Base-by-base conservation (phyloP, 2,888 invertebrate species). In the Paralinhomoeus sp. region DNA sequence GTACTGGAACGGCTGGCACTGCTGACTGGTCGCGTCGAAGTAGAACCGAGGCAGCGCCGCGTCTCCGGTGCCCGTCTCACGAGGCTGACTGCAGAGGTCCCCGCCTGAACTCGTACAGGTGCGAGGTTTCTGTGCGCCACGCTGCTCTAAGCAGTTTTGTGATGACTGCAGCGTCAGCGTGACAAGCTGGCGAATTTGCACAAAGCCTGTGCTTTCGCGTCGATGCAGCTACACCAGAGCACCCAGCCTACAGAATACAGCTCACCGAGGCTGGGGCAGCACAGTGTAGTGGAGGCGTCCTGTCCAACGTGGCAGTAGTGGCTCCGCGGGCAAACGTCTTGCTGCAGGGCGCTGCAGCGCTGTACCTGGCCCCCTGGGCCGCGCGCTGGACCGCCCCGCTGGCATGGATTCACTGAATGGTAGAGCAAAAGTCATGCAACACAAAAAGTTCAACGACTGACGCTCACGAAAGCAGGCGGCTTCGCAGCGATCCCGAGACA, bases 261-360 rank as follows among this genome's bases (percentile, higher is more conserved):
- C 27, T 12, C 12, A 45, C 42, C 41, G 13, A 31, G 22, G 22
- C 23, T 9, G 17, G 37, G 46, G 20, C 46, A 46, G 40, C 46
- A 46, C n/a, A 38, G 12, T 2, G 46, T 40, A 2, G 43, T 46
- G n/a, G n/a, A 43, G 24, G 7, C 35, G 18, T 24, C 46, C 24
- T 51, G 51, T 24, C 60, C 60, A 39, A 60, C 49, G 45, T 60
- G 60, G 44, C 60, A 60, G 57, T 57, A 60, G 44, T 57, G 51
- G 38, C 51, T 51, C n/a, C 49, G 42, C 1, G 59, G 59, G 31
- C 59, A 59, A 13, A 43, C 33, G 23, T 42, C 37, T 1, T 55
- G 54, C 48, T 54, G 56, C 7, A 53, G 51, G 2, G 57, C 51
- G 24, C 56, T 54, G 47, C 59, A 59, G n/a, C 24, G 27, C 21